Evolutionary conservation across 2,888 invertebrate genomes (phyloP).

Genomic region (Xestia c-nigrum): DNA sequence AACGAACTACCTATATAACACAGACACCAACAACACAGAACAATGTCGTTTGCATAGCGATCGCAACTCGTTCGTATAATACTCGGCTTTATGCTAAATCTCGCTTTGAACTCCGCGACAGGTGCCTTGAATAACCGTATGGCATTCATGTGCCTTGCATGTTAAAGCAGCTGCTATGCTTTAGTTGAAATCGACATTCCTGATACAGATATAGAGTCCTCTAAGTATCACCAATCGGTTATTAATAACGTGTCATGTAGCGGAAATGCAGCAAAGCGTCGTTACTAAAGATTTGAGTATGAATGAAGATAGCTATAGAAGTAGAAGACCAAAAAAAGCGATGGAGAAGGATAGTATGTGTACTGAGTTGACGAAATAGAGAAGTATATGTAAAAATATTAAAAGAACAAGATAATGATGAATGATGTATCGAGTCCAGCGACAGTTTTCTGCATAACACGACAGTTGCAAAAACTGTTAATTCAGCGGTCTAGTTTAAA

Average conservation of each 20-base stretch:
- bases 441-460: background rate
- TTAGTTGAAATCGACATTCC: conserved; percentile 11
- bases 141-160: conserved; percentile 57
- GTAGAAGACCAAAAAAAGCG: background rate
- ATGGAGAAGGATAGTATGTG: too few species aligned
- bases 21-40: conserved; percentile 23
- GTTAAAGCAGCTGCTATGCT: conserved; percentile 23
- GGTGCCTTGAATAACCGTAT: conserved; percentile 58
- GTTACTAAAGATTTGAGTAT: background rate
- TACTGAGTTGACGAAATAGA: background rate
- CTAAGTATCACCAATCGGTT: background rate
- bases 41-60: conserved; percentile 43
- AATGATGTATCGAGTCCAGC: background rate
- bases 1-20: conserved; percentile 4
- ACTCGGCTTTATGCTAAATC: conserved; percentile 61
- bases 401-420: background rate
- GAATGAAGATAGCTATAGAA: background rate
- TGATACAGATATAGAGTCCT: conserved; percentile 11
- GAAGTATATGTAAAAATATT: background rate
- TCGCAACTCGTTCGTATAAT: conserved; percentile 48
- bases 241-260: background rate
- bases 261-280: background rate
- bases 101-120: conserved; percentile 65
- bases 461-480: background rate
- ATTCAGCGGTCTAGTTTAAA: background rate